A percentile compares a stretch with the other conserved stretches of the same genome.
Conservation (phyloP, 2,888 invertebrate species). For the Anorthoa munda region DNA sequence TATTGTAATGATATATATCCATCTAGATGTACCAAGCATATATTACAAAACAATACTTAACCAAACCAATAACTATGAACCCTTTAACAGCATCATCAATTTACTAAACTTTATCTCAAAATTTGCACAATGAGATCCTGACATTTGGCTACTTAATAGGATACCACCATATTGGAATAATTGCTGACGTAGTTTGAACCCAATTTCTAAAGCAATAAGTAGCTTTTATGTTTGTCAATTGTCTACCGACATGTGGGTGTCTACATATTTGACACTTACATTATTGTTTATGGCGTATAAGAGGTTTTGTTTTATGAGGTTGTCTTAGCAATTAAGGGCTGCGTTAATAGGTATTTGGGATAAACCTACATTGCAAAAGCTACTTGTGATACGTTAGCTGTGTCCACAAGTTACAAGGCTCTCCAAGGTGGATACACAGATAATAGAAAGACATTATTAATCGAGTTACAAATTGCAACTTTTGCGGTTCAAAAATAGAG, state of each 20-base stretch:
- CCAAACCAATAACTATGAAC: conserved; percentile 39
- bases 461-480: no score
- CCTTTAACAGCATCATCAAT: conserved; percentile 26
- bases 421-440: background rate
- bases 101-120: conserved; percentile 37
- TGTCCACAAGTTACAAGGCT: conserved; percentile 1
- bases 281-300: conserved; percentile 64
- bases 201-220: background rate
- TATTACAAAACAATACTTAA: conserved; percentile 21
- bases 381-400: background rate
- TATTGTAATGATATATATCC: no score
- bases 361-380: conserved; percentile 43
- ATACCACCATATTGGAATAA: conserved; percentile 21
- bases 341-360: conserved; percentile 33
- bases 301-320: conserved; percentile 70
- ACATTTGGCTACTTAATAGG: conserved; percentile 28
- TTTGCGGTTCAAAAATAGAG: no score
- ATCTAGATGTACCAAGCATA: background rate
- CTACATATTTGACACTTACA: conserved; percentile 54
- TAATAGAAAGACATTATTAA: no score
- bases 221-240: background rate
- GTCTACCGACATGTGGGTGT: conserved; percentile 53
- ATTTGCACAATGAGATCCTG: conserved; percentile 47
- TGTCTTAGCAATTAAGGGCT: conserved; percentile 60
- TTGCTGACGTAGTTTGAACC: conserved; percentile 14